These are phyloP conservation scores for Alethe diademata DNA, from an alignment of 2,113 vertebrate species.

Conservation along the genomic window DNA sequence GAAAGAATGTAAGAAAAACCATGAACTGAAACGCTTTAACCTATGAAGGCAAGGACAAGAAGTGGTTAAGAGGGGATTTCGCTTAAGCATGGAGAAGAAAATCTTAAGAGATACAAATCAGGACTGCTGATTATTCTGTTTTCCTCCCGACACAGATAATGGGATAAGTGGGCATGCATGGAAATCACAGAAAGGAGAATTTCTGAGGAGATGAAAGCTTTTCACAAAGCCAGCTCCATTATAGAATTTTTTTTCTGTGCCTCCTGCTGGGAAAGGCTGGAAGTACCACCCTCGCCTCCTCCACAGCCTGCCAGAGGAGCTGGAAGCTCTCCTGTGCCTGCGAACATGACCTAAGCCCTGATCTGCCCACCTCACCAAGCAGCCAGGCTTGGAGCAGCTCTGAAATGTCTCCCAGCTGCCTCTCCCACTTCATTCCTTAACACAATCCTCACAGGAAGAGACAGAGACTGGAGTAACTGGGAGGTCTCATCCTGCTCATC, in stretches of 20 bases:
- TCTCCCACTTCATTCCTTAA: neutral
- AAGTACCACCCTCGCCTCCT: neutral
- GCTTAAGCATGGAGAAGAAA: constrained; percentile 61
- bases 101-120: constrained; percentile 71
- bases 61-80: constrained; percentile 69
- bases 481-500: neutral
- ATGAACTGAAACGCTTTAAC: constrained; percentile 33
- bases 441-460: neutral
- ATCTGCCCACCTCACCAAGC: neutral
- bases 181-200: constrained; percentile 66
- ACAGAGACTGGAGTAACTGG: neutral
- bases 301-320: neutral
- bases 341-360: neutral
- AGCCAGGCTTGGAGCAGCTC: neutral
- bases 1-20: constrained; percentile 31
- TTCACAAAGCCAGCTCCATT: constrained; percentile 7
- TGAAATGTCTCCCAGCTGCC: neutral
- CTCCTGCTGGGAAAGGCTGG: constrained; percentile 57
- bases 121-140: constrained; percentile 67
- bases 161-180: constrained; percentile 70
- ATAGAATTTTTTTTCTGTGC: constrained; percentile 22
- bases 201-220: constrained; percentile 63
- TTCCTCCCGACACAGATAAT: constrained; percentile 74
- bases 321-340: neutral
- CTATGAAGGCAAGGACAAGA: constrained; percentile 57